Conservation (phyloP, 2,888 invertebrate species). For the Macroteleia sp. region DNA sequence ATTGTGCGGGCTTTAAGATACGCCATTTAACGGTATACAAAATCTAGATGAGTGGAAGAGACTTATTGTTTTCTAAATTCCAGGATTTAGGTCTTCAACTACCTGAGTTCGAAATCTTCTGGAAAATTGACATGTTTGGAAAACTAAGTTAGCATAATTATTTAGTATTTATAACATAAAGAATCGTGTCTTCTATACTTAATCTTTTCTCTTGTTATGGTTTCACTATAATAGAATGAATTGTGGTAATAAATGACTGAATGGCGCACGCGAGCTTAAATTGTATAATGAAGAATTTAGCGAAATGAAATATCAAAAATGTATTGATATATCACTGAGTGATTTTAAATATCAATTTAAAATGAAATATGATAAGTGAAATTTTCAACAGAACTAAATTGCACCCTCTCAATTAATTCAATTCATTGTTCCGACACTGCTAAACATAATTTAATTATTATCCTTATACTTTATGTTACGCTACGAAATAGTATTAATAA, state of each 20-base stretch:
- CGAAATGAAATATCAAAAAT: constrained; percentile 18
- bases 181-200: constrained; percentile 20
- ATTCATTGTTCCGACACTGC: constrained; percentile 6
- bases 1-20: constrained; percentile 43
- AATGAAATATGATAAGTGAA: constrained; percentile 28
- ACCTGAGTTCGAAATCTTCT: constrained; percentile 41
- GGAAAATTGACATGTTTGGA: constrained; percentile 37
- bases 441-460: no score
- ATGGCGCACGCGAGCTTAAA: constrained; percentile 1
- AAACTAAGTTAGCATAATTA: constrained; percentile 49
- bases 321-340: constrained; percentile 2
- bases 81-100: constrained; percentile 27
- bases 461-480: no score
- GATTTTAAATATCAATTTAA: constrained; percentile 29
- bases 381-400: constrained; percentile 3
- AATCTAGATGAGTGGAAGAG: constrained; percentile 45
- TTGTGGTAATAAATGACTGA: constrained; percentile 3
- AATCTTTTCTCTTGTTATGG: constrained; percentile 21
- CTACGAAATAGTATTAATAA: no score
- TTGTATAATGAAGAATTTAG: constrained; percentile 14
- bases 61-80: constrained; percentile 53
- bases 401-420: background rate
- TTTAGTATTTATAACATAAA: constrained; percentile 30
- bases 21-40: constrained; percentile 50
- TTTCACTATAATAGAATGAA: constrained; percentile 9